Conservation (phyloP, 2,888 invertebrate species). For the Cephus sareptanus region DNA sequence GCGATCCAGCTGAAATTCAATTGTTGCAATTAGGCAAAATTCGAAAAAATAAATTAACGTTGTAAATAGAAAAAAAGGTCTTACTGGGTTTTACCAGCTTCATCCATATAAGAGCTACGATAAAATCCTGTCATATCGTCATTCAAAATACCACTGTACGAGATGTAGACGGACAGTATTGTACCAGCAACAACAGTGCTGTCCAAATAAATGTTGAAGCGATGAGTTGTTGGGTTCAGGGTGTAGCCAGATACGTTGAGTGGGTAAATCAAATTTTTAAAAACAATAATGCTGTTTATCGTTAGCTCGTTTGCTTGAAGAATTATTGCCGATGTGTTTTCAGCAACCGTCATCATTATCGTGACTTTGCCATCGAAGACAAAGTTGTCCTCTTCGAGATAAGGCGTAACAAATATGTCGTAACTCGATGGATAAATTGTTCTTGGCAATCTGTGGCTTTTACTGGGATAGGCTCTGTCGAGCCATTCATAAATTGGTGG, state of each 20-base stretch:
- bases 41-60: background rate
- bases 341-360: conserved; percentile 34
- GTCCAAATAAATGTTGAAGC: conserved; percentile 66
- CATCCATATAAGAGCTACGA: conserved; percentile 70
- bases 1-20: conserved; percentile 70
- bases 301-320: conserved; percentile 39
- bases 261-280: conserved; percentile 45
- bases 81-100: conserved; percentile 69
- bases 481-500: conserved; percentile 47
- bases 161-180: conserved; percentile 68
- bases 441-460: conserved; percentile 73
- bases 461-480: conserved; percentile 31
- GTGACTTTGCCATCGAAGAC: conserved; percentile 43
- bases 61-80: conserved; percentile 35
- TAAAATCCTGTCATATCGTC: conserved; percentile 73
- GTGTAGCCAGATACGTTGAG: conserved; percentile 16
- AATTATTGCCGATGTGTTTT: conserved; percentile 35
- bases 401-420: conserved; percentile 67
- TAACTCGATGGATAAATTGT: conserved; percentile 71
- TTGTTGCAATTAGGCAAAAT: background rate
- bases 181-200: conserved; percentile 58
- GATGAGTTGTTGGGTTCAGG: conserved; percentile 51
- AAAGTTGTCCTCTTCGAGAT: conserved; percentile 63
- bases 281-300: conserved; percentile 1
- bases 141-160: conserved; percentile 70